Evolutionary conservation across 2,797 vertebrate species (phyloP), one percentile per base, ranked within the genome.

Genomic region (Tadarida brasiliensis): DNA sequence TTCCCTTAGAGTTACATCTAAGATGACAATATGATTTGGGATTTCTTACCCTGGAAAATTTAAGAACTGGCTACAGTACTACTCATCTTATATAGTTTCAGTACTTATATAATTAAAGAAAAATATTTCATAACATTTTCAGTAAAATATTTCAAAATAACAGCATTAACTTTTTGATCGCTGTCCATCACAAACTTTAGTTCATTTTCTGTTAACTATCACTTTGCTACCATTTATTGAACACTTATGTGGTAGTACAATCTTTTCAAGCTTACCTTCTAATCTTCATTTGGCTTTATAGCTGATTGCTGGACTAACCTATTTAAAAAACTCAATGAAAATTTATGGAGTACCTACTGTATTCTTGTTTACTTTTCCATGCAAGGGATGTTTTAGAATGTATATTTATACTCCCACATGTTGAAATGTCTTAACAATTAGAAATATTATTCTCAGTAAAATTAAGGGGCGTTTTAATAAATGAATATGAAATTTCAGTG

Each of bases 381-480:
- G 39, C 54, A 91, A 80, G 7, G 15, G 20, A 20, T 68, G 1
- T 86, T 95, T 90, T 85, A 47, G 19, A 57, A 74, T 26, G 61
- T 74, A 24, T 30, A 49, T 76, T 87, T 87, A 73, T 74, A 51
- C 57, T 49, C 2, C 6, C 39, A 11, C 1, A 80, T 54, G 54
- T 10, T 89, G 10, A 94, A 87, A 92, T 68, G 7, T 77, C 17
- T 54, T 90, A 82, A 92, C 86, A 96, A 51, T 83, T 3, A 51
- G 65, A 83, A 91, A 87, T 94, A 80, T 39, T 95, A 0, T 76
- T 94, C 90, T 51, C 24, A 78, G 47, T 86, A 87, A 70, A 93
- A 49, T 85, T 84, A 92, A 91, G 16, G 35, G 14, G 2, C 1
- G 91, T 74, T 70, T 80, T 83, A 91, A 84, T 35, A 91, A 70